Base-by-base conservation (phyloP, 92 coral and sea anemone species). In the Phenganax stokvisi region DNA sequence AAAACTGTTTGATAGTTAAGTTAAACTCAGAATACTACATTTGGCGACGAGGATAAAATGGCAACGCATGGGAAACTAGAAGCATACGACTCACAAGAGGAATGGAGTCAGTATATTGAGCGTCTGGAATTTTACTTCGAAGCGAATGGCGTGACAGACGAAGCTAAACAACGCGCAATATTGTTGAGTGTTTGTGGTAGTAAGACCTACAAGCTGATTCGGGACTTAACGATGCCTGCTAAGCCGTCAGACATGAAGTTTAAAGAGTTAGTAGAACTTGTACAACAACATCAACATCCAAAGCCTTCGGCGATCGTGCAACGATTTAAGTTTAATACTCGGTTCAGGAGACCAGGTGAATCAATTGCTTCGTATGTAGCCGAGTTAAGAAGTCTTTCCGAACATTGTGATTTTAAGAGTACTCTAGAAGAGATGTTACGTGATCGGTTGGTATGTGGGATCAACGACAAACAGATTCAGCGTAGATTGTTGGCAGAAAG, bases 321-420 rank as follows among this genome's bases (percentile, higher is more conserved):
- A 60, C 84, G 89, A 20, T 87, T 76, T 44, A 87, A 87, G 71
- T 84, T 84, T 27, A 84, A 87, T 85, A 65, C 77, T 44, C 81
- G 83, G 57, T 17, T 71, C 64, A 87, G 85, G 37, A 47, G 85
- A 71, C 67, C 76, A 72, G 82, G 83, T 76, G 90, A 85, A 61
- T 53, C 85, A 0, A 77, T 83, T 77, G 62, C 78, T 10, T 53
- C 58, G 57, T 77, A 54, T 62, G 53, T 81, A 55, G 83, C 71
- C 13, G 81, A 82, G 71, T 82, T 74, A 85, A 75, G 80, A 53
- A 73, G 55, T 27, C 55, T 77, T 52, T 61, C 84, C 17, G 77
- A 86, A 63, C 82, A 86, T 56, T 86, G 89, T 68, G 86, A 83
- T 51, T 86, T 83, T 74, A 70, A 76, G 25, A 51, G 28, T 56